Percentiles rank a stretch among this genome's conserved stretches.
Conservation (phyloP, 2,113 vertebrate genomes). For the Oreochromis tanganicae region DNA sequence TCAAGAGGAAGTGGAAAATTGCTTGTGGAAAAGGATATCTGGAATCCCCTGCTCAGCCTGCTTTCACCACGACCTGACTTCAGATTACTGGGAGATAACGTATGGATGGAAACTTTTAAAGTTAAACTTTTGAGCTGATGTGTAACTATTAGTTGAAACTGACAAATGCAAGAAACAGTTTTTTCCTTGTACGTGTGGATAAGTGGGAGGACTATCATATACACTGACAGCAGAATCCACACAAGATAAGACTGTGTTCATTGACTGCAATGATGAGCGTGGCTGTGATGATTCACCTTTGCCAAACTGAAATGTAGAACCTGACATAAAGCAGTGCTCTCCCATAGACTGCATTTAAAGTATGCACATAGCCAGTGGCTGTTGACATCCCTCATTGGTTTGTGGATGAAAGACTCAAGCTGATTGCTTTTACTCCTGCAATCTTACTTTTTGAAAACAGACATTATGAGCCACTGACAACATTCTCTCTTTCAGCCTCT, state of each 20-base stretch:
- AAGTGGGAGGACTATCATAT: not conserved
- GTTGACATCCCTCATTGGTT: not conserved
- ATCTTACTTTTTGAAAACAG: not conserved
- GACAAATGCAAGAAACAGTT: not conserved
- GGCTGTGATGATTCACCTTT: not conserved
- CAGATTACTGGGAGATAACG: not conserved
- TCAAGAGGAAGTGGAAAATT: not conserved
- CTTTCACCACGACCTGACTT: not conserved
- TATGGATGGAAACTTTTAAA: not conserved
- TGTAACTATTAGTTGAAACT: not conserved
- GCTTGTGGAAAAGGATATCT: not conserved
- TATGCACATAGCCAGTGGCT: not conserved
- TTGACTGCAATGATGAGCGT: not conserved
- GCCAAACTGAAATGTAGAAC: not conserved
- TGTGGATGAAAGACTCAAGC: not conserved
- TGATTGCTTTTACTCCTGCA: fast-evolving
- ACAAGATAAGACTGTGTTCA: not conserved
- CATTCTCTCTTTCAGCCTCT: not conserved
- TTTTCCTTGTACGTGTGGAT: not conserved
- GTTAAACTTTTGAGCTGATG: too few relatives aligned
- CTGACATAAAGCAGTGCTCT: not conserved
- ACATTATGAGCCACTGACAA: not conserved
- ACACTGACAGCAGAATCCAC: not conserved
- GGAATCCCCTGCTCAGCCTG: not conserved
- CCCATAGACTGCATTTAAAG: not conserved